Conservation (phyloP, 2,888 invertebrate species). For the Metopia argyrocephala region DNA sequence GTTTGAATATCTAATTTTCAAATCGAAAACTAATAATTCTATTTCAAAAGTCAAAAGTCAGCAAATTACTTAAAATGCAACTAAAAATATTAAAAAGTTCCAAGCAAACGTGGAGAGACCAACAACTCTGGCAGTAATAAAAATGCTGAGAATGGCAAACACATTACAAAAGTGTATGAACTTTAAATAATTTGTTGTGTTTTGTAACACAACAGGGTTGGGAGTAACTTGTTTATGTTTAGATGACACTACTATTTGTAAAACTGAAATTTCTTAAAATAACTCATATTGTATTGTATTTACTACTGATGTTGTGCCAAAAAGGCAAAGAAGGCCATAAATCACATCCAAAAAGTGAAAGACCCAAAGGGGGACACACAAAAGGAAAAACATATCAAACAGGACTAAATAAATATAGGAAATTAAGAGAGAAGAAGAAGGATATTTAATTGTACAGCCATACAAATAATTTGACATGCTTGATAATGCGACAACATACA, state of each 20-base stretch:
- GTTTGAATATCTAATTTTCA: constrained; percentile 62
- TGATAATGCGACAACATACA: constrained; percentile 6
- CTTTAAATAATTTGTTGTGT: constrained; percentile 26
- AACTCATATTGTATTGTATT: constrained; percentile 33
- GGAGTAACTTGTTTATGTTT: constrained; percentile 23
- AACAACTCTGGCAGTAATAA: neutral
- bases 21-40: constrained; percentile 60
- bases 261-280: constrained; percentile 47
- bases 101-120: neutral
- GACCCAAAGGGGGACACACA: constrained; percentile 22
- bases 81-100: constrained; percentile 8
- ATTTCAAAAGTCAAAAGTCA: constrained; percentile 59
- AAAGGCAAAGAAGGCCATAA: constrained; percentile 59
- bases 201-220: neutral
- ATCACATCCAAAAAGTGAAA: constrained; percentile 37
- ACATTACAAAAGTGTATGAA: constrained; percentile 8
- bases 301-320: constrained; percentile 61
- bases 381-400: neutral
- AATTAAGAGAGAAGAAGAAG: constrained; percentile 34
- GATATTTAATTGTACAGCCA: constrained; percentile 50
- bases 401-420: constrained; percentile 38
- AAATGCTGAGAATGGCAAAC: constrained; percentile 44
- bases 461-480: constrained; percentile 60
- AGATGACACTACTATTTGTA: constrained; percentile 47
- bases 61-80: constrained; percentile 63